A percentile compares a stretch with the other conserved stretches of the same genome.
phyloP scores from a whole-genome alignment of 1,140 invertebrate species.

The Euura saliciscinereae region DNA sequence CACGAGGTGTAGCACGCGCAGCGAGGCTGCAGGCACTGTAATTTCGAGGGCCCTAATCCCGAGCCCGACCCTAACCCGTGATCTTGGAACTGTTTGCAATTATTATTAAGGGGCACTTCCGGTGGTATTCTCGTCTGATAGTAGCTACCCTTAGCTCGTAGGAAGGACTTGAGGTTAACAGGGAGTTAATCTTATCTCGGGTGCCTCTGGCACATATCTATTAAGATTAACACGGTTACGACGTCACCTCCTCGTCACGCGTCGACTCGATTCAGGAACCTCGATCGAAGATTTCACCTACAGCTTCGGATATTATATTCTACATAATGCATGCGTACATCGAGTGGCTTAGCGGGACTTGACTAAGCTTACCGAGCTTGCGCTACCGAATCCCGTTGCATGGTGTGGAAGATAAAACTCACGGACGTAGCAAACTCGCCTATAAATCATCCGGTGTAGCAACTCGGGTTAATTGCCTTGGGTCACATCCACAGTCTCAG shows the following conservation, averaged over 20 bases:
- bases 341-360: neutral
- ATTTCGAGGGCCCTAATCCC: constrained; percentile 7
- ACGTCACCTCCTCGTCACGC: neutral
- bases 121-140: constrained; percentile 25
- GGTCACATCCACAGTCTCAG: neutral
- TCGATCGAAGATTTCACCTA: neutral
- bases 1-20: no score
- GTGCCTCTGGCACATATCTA: constrained; percentile 4
- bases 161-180: neutral
- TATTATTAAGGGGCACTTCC: constrained; percentile 33
- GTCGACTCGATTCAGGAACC: neutral
- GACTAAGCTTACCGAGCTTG: neutral
- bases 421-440: neutral
- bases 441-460: neutral
- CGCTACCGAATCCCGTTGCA: no score
- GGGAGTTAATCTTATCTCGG: constrained; percentile 19
- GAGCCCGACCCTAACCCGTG: constrained; percentile 23
- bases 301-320: no score
- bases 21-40: neutral
- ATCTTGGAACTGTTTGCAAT: constrained; percentile 33
- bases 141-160: constrained; percentile 2
- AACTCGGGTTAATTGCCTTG: neutral
- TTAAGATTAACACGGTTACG: constrained; percentile 14
- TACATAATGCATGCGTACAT: neutral
- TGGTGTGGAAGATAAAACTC: no score